Percentiles rank a stretch among this genome's conserved stretches.
Evolutionary conservation across 1,140 invertebrate genomes (phyloP).

Genomic region (Palaemon carinicauda): DNA sequence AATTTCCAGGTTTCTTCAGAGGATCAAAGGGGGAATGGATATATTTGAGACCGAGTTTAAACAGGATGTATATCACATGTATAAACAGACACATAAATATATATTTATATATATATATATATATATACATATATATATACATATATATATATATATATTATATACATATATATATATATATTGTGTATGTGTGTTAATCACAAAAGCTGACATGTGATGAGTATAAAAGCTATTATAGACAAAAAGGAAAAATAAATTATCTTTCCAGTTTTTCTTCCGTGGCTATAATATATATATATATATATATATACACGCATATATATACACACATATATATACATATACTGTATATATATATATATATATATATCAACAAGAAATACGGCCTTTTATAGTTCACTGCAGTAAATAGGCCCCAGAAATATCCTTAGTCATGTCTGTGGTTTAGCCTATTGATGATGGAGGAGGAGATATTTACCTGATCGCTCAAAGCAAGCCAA

Average conservation of each 20-base stretch:
- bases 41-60: background rate
- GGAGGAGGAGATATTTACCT: too few species aligned
- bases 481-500: too few species aligned
- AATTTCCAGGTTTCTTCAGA: too few species aligned
- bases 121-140: background rate
- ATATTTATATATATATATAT: background rate
- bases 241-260: too few species aligned
- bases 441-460: too few species aligned
- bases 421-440: too few species aligned
- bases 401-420: too few species aligned
- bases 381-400: too few species aligned
- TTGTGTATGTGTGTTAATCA: background rate
- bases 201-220: too few species aligned
- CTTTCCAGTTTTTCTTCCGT: too few species aligned
- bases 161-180: conserved; percentile 7
- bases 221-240: too few species aligned
- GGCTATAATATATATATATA: background rate
- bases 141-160: background rate
- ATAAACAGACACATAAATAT: background rate
- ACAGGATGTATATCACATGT: too few species aligned
- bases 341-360: background rate
- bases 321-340: background rate
- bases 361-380: background rate
- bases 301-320: background rate
- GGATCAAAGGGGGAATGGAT: background rate